A percentile compares a stretch with the other conserved stretches of the same genome.
Conservation (phyloP, 2,113 vertebrate species). For the Cricetomys ansorgei region DNA sequence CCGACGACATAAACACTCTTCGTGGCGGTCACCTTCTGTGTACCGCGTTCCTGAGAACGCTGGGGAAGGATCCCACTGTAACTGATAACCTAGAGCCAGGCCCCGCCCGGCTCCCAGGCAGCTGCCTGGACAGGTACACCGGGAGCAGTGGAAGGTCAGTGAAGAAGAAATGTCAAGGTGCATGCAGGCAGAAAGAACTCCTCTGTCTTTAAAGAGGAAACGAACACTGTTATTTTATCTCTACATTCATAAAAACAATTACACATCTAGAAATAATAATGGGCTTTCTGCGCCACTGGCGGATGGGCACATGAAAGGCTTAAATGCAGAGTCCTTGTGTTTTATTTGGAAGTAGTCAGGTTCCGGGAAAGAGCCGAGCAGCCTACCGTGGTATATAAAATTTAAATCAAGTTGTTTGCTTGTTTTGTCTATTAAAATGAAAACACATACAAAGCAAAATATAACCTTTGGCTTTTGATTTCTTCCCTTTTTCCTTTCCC, state of each 20-base stretch:
- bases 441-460: neutral
- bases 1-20: neutral
- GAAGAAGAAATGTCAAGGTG: neutral
- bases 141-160: neutral
- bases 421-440: neutral
- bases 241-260: neutral
- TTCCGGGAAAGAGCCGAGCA: neutral
- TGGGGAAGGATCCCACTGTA: rapidly evolving
- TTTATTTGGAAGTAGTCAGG: neutral
- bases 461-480: neutral
- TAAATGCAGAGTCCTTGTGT: neutral
- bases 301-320: neutral
- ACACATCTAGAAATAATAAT: neutral
- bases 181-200: neutral
- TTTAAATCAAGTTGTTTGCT: neutral
- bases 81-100: neutral
- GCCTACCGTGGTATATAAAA: neutral
- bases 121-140: neutral
- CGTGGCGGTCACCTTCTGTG: neutral
- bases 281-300: too few relatives aligned
- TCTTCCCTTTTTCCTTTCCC: neutral
- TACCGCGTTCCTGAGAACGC: rapidly evolving
- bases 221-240: neutral
- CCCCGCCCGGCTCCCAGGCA: rapidly evolving
- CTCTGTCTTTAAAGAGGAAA: neutral